Evolutionary conservation across 1,140 invertebrate species (phyloP).

Genomic region (Latrodectus geometricus): DNA sequence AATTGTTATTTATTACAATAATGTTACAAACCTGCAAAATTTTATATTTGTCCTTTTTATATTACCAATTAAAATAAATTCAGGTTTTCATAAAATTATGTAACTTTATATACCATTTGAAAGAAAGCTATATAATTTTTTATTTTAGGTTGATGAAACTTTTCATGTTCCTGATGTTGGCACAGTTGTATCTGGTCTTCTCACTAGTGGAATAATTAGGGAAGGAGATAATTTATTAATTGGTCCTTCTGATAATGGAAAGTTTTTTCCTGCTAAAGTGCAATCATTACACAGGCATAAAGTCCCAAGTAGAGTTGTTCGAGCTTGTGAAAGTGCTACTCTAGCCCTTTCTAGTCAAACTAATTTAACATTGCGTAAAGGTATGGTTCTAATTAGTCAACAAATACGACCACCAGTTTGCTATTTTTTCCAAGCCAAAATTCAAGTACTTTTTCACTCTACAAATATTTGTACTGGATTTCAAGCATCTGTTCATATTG

Average conservation of each 20-base stretch:
- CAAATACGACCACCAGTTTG: conserved; percentile 50
- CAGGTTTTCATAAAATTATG: not conserved
- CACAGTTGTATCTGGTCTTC: conserved; percentile 85
- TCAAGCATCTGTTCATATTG: conserved; percentile 94
- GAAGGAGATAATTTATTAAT: conserved; percentile 82
- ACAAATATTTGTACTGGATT: conserved; percentile 88
- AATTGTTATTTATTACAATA: too few species aligned
- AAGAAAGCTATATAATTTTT: not conserved
- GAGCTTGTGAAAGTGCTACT: conserved; percentile 91
- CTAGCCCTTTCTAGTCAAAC: conserved; percentile 79
- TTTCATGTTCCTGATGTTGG: conserved; percentile 80
- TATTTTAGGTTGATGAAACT: conserved; percentile 88
- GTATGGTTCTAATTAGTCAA: conserved; percentile 75
- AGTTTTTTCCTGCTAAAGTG: conserved; percentile 82
- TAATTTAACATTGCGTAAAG: conserved; percentile 76
- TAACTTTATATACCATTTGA: not conserved
- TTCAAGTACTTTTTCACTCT: conserved; percentile 86
- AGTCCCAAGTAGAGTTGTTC: conserved; percentile 85
- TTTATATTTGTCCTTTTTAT: too few species aligned
- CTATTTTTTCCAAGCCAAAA: conserved; percentile 76
- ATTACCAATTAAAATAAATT: too few species aligned
- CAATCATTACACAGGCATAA: conserved; percentile 91
- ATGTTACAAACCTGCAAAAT: too few species aligned
- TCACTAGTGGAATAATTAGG: conserved; percentile 83
- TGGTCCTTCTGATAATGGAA: conserved; percentile 87